Base-by-base conservation (phyloP, 35 echinoderm and acorn worm genomes). In the Amphiura filiformis region DNA sequence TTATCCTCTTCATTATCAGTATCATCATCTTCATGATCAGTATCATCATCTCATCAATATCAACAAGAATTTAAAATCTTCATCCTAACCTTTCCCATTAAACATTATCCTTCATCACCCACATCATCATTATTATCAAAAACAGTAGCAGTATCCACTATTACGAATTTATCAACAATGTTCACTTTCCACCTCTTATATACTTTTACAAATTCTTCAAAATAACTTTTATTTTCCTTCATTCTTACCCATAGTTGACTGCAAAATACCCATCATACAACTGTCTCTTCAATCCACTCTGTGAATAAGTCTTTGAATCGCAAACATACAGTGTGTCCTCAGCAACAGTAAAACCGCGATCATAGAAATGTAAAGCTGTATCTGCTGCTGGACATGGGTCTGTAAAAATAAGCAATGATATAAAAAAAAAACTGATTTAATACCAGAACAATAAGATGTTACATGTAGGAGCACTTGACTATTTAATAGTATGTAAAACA, bases 331-430 rank as follows among this genome's bases (percentile, higher is more conserved):
- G 39, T 14, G 28, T 56, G 14, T 13, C 28, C 0, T 13, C 35
- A 39, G 77, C 81, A 20, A 65, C 70, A 32, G 76, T 31, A 35
- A 91, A 76, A n/a, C 89, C 76, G n/a, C 89, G 81, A 39, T 79
- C 37, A 41, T 79, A 79, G 0, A 38, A 30, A 37, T 36, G 38
- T 13, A 52, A 36, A 57, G 26, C 28, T 39, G 32, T 81, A 34
- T 61, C 80, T 14, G 35, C n/a, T 39, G 28, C 23, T 22, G 83
- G 83, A 31, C 83, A 85, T 28, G 35, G 35, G 35, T 85, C 83
- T 85, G 32, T 35, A 1, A 70, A 23, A 17, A 56, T 35, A 37
- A 85, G 2, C 23, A 9, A 32, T 17, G 23, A n/a, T n/a, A n/a
- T n/a, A n/a, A 5, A 75, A 5, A 75, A 15, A 37, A 39, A 39